A percentile compares a stretch with the other conserved stretches of the same genome.
These are phyloP conservation scores for Solen grandis DNA, from an alignment of 1,140 invertebrate genomes.

Conservation along the genomic window DNA sequence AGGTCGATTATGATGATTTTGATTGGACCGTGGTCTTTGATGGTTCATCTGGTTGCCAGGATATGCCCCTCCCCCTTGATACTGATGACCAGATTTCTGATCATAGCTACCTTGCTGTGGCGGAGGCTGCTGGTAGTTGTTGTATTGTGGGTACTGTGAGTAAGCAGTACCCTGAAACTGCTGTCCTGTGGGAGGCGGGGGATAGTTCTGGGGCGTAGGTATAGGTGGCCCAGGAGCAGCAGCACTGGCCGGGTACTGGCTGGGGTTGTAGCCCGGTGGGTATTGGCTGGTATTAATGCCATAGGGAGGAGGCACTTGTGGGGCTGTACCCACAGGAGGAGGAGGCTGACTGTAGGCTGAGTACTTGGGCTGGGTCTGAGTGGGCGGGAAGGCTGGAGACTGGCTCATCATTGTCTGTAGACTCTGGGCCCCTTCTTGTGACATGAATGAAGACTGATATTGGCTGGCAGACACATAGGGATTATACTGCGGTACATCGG, in stretches of 20 bases:
- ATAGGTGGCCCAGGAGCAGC: constrained; percentile 46
- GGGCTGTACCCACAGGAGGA: background rate
- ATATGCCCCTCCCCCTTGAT: background rate
- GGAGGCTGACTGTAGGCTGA: constrained; percentile 50
- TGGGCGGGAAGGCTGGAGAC: constrained; percentile 34
- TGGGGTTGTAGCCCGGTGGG: constrained; percentile 49
- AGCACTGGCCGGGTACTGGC: constrained; percentile 25
- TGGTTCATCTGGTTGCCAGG: too few species aligned
- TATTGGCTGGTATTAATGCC: constrained; percentile 34
- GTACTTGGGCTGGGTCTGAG: constrained; percentile 42
- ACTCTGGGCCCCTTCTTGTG: constrained; percentile 74
- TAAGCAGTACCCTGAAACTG: constrained; percentile 47
- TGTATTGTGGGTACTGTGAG: constrained; percentile 24
- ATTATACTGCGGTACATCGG: constrained; percentile 64
- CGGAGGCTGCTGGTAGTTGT: constrained; percentile 7
- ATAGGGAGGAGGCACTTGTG: background rate
- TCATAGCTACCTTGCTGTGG: constrained; percentile 3
- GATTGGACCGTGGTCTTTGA: background rate
- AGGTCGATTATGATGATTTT: background rate
- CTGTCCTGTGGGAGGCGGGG: constrained; percentile 11
- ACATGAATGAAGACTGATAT: constrained; percentile 77
- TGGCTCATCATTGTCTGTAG: constrained; percentile 72
- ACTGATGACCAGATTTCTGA: constrained; percentile 2
- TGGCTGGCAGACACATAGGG: constrained; percentile 74
- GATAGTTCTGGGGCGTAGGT: constrained; percentile 38